Conservation (phyloP, 2,113 vertebrate genomes). For the Rhabdornis inornatus region DNA sequence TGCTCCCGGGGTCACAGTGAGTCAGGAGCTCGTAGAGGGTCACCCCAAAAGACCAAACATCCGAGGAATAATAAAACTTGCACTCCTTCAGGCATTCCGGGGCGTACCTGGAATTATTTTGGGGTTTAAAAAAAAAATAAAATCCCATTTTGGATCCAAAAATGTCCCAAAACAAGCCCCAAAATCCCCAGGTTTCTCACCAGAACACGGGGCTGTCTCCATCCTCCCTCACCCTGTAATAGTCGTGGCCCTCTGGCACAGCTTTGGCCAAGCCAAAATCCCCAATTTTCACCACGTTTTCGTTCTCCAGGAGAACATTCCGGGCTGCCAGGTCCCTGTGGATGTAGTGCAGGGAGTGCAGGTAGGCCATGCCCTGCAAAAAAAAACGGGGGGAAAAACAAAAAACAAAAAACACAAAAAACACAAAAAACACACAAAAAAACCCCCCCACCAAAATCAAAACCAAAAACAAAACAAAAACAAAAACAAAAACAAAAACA, state of each 20-base stretch:
- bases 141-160: too few species aligned
- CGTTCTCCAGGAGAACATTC: constrained; percentile 88
- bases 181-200: constrained; percentile 32
- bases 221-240: constrained; percentile 86
- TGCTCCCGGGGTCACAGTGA: constrained; percentile 76
- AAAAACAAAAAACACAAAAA: too few species aligned
- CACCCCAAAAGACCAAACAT: constrained; percentile 93
- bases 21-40: constrained; percentile 91
- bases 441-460: too few species aligned
- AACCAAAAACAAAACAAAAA: too few species aligned
- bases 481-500: too few species aligned
- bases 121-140: too few species aligned
- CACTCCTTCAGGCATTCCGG: constrained; percentile 88
- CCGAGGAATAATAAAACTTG: constrained; percentile 90
- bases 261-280: constrained; percentile 93
- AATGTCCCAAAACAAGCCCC: too few species aligned
- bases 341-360: constrained; percentile 85
- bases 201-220: constrained; percentile 93
- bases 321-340: constrained; percentile 90
- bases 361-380: constrained; percentile 89
- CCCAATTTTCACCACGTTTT: constrained; percentile 87
- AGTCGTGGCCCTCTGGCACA: constrained; percentile 84
- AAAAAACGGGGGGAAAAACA: too few species aligned
- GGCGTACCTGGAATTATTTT: constrained; percentile 79
- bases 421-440: too few species aligned